Evolutionary conservation across 2,888 invertebrate species (phyloP), one percentile per base, ranked within the genome.

Genomic region (Eustalomyia histrio): DNA sequence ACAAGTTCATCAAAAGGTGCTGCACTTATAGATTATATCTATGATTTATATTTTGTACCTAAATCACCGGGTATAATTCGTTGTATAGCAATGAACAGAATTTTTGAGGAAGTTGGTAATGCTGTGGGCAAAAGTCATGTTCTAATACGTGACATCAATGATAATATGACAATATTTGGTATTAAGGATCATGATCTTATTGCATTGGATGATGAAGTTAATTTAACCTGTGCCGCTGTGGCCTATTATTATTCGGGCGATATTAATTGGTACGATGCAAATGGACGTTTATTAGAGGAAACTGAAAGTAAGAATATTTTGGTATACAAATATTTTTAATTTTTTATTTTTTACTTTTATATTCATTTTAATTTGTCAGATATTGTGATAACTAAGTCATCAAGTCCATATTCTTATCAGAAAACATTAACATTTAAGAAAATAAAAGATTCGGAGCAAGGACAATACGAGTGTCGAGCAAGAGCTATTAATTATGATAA

Each of bases 171-270:
- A 10, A 89, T 92, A 7, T 90, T 90, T 79, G 90, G 90, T 1
- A 84, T 91, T 0, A 90, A 91, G 57, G 88, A 87, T 33, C 80
- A 85, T 17, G 87, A 87, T 0, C 88, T 90, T 35, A 90, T 92
- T 47, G 92, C 93, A 0, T 90, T 91, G 35, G 93, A 92, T 0
- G 94, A 94, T 82, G 86, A 91, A 71, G 86, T 94, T 0, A 89
- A 87, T 16, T 83, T 94, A 7, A 91, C 89, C 6, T 95, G 95
- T 87, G 93, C 92, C 2, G 93, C 92, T 0, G 91, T 93, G 0
- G 90, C 91, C 17, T 91, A 92, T 82, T 91, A 92, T 79, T 93
- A 91, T 83, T 90, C 92, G 0, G 87, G 90, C 3, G 85, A 91
- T 12, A 86, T 94, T 2, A 84, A 87, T 16, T 94, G 94, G 94